Evolutionary conservation across 2,797 vertebrate genomes (phyloP).

Genomic region (Linurgus olivaceus): DNA sequence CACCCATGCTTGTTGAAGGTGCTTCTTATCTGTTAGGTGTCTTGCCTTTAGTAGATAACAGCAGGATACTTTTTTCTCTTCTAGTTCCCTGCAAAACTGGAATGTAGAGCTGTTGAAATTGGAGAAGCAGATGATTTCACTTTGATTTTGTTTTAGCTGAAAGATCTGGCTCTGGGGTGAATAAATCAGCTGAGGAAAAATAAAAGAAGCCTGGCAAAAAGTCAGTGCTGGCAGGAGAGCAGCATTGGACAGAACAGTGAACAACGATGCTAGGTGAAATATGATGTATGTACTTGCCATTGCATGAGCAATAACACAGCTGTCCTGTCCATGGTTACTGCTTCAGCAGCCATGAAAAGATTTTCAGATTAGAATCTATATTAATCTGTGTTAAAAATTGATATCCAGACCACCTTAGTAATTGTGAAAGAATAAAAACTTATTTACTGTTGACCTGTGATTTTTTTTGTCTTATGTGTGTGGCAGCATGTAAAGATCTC

Average conservation of each 20-base stretch:
- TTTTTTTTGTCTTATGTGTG: background rate
- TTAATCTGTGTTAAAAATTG: background rate
- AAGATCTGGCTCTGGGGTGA: background rate
- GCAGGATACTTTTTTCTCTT: background rate
- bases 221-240: background rate
- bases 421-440: background rate
- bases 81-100: background rate
- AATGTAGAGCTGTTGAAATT: constrained; percentile 7
- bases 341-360: background rate
- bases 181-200: constrained; percentile 26
- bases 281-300: background rate
- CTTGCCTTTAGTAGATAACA: background rate
- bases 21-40: background rate
- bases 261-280: background rate
- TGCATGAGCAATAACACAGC: background rate
- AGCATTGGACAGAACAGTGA: background rate
- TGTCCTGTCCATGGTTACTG: background rate
- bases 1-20: background rate
- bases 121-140: constrained; percentile 1
- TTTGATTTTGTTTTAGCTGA: constrained; percentile 5
- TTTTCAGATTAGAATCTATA: background rate
- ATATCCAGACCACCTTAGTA: background rate
- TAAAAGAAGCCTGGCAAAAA: background rate
- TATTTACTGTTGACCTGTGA: background rate
- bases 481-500: background rate